Evolutionary conservation across 2,888 invertebrate genomes (phyloP), one percentile per base, ranked within the genome.

Genomic region (Eulithis testata): DNA sequence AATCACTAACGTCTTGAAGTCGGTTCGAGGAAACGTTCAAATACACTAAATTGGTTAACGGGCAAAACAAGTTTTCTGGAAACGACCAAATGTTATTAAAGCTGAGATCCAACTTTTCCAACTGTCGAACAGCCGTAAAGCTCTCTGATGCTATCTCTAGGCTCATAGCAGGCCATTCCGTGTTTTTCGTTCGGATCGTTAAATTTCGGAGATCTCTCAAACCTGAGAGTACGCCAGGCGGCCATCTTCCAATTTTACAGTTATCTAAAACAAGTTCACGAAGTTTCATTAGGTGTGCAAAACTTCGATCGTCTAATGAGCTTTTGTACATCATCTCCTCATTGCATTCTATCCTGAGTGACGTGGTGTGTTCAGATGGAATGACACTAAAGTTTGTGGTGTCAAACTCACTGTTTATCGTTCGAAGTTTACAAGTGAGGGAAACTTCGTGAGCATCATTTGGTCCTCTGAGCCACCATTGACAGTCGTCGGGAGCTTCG

Each of bases 71-170:
- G 81, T 96, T 96, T 79, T 97, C 97, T 31, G 97, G 97, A 84
- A 98, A 95, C 61, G 97, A 96, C 97, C 97, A 97, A 83, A 98
- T 97, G 86, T 97, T 97, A 87, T 98, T 97, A 81, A 95, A 96
- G 82, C 97, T 97, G 73, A 98, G 93, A 85, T 98, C 98, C 71
- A 98, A 94, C 76, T 96, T 94, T 88, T 97, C 97, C 76, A 98
- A 93, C 84, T 97, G 96, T 69, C 95, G 94, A 65, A 96, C 95
- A 66, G 95, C 95, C 66, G 95, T 94, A 87, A 97, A 97, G 78
- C 97, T 96, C 73, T 96, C 96, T 45, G 95, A 93, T 77, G 96
- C 96, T 79, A 98, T 95, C 87, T 97, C 97, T 82, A 98, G 94
- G 80, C 96, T 97, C 92, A 97, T 95, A 58, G 96, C 96, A 12